Conservation (phyloP, 2,797 vertebrate genomes). For the Linurgus olivaceus region DNA sequence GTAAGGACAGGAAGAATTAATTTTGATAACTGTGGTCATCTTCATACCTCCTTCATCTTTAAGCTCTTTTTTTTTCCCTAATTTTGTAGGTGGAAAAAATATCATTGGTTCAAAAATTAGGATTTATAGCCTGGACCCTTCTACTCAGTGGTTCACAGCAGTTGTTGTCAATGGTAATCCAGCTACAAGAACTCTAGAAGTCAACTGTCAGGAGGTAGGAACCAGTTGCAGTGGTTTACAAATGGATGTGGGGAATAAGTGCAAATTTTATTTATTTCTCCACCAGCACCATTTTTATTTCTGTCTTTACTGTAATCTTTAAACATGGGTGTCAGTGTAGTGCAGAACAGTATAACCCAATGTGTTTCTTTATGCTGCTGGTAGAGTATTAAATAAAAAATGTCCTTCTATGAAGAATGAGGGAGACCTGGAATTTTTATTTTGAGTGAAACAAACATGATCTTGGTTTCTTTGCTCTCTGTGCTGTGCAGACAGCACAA, state of each 20-base stretch:
- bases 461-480: not conserved
- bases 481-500: not conserved
- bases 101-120: constrained; percentile 79
- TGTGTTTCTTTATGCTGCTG: not conserved
- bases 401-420: not conserved
- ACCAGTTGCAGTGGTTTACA: not conserved
- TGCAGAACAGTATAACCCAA: not conserved
- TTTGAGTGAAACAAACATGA: not conserved
- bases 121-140: constrained; percentile 80
- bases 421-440: not conserved
- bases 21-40: not conserved
- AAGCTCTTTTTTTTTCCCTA: accelerated
- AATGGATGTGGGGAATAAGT: not conserved
- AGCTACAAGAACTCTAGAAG: constrained; percentile 74
- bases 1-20: not conserved
- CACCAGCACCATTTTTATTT: not conserved
- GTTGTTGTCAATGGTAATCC: constrained; percentile 76
- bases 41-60: not conserved
- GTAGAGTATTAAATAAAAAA: not conserved
- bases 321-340: not conserved
- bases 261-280: not conserved
- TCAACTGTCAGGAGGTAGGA: constrained; percentile 80
- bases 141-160: constrained; percentile 80
- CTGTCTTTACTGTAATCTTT: not conserved
- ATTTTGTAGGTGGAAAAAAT: constrained; percentile 75